phyloP scores from a whole-genome alignment of 2,888 invertebrate genomes.

The Oxytorus armatus region DNA sequence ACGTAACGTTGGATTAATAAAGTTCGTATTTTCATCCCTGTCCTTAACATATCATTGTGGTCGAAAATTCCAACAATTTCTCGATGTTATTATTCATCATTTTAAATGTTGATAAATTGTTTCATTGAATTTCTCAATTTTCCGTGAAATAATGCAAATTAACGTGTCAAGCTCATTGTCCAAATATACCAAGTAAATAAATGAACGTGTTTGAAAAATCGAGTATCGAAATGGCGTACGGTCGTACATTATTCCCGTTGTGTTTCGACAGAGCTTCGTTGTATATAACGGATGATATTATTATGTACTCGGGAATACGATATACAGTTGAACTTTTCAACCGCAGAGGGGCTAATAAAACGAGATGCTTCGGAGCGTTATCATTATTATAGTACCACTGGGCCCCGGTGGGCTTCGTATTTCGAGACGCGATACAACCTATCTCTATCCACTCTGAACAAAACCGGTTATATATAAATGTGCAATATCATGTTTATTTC shows the following conservation, averaged over 20 bases:
- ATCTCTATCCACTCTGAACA: constrained; percentile 15
- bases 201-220: constrained; percentile 28
- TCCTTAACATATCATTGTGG: too few species aligned
- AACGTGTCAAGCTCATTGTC: constrained; percentile 6
- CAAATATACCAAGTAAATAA: constrained; percentile 36
- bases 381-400: constrained; percentile 61
- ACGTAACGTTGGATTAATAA: constrained; percentile 21
- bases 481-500: constrained; percentile 3
- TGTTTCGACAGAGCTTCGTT: constrained; percentile 17
- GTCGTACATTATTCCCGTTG: constrained; percentile 2
- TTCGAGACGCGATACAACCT: constrained; percentile 40
- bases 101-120: too few species aligned
- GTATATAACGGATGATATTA: constrained; percentile 12
- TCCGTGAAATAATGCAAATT: not conserved
- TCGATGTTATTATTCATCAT: too few species aligned
- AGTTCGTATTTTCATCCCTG: constrained; percentile 15
- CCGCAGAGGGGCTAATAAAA: constrained; percentile 60
- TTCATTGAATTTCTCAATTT: too few species aligned
- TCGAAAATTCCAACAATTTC: too few species aligned
- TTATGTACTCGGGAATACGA: constrained; percentile 31
- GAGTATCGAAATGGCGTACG: not conserved
- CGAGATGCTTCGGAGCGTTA: constrained; percentile 51
- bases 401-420: constrained; percentile 40
- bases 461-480: constrained; percentile 13
- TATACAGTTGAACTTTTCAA: constrained; percentile 41